Evolutionary conservation across 2,797 vertebrate genomes (phyloP).

Genomic region (Odontamblyopus rebecca): DNA sequence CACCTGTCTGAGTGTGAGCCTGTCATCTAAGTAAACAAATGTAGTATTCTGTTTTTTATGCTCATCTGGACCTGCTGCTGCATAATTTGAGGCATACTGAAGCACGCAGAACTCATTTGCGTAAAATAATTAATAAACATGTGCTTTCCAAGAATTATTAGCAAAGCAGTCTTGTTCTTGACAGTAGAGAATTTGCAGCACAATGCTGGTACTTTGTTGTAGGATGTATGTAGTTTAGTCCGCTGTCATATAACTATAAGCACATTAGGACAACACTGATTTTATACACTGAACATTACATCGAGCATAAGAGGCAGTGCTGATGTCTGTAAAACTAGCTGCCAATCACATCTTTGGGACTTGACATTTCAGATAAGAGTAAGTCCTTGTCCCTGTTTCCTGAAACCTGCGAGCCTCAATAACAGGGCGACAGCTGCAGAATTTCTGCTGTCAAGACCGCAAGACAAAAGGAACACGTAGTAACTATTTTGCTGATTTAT

Average conservation of each 20-base stretch:
- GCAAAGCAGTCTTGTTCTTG: background rate
- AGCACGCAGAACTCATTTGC: slow-evolving; percentile 17
- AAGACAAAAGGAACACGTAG: background rate
- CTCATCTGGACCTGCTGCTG: slow-evolving; percentile 5
- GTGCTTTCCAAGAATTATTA: background rate
- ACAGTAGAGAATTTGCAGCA: background rate
- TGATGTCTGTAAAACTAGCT: slow-evolving; percentile 24
- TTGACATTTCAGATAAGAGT: slow-evolving; percentile 38
- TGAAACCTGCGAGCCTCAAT: background rate
- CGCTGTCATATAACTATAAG: background rate
- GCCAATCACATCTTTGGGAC: slow-evolving; percentile 39
- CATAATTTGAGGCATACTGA: slow-evolving; percentile 19
- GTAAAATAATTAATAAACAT: background rate
- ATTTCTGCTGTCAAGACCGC: background rate
- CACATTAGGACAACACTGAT: background rate
- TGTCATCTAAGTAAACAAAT: slow-evolving; percentile 25
- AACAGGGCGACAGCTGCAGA: slow-evolving; percentile 1
- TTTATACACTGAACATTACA: background rate
- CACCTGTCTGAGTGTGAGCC: background rate
- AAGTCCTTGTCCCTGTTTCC: slow-evolving; percentile 16
- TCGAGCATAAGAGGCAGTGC: background rate
- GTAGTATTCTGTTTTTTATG: background rate
- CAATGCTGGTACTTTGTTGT: background rate
- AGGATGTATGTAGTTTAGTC: background rate
- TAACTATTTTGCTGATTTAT: background rate